Conservation (phyloP, 2,888 invertebrate genomes). For the Papilio elwesi region DNA sequence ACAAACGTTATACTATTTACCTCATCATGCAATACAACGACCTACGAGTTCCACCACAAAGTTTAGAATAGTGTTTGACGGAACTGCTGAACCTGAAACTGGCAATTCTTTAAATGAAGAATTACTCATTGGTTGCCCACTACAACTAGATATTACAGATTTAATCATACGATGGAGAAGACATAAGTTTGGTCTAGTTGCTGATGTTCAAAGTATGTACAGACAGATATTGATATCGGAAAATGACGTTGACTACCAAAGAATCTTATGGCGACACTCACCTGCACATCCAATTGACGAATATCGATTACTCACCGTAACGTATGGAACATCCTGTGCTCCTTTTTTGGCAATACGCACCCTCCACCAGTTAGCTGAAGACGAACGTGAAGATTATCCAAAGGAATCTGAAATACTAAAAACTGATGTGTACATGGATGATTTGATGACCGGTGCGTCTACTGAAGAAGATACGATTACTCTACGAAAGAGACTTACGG, state of each 20-base stretch:
- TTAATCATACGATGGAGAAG: constrained; percentile 43
- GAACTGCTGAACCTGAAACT: constrained; percentile 42
- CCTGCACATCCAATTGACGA: constrained; percentile 31
- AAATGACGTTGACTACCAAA: constrained; percentile 42
- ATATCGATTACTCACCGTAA: constrained; percentile 39
- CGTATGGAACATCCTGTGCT: constrained; percentile 36
- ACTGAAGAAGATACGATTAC: constrained; percentile 14
- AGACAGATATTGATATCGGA: constrained; percentile 39
- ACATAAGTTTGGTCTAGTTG: constrained; percentile 42
- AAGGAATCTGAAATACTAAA: no score
- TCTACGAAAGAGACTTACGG: constrained; percentile 9
- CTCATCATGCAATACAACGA: constrained; percentile 45
- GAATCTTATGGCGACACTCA: constrained; percentile 41
- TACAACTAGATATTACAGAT: constrained; percentile 43
- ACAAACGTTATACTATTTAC: constrained; percentile 41
- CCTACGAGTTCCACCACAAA: constrained; percentile 40
- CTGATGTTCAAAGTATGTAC: constrained; percentile 45
- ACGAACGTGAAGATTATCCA: no score
- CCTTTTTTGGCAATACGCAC: no score
- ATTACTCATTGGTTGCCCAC: constrained; percentile 30
- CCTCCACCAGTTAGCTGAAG: no score
- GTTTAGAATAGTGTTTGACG: constrained; percentile 39
- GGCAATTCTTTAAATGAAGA: constrained; percentile 43
- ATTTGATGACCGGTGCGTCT: constrained; percentile 30
- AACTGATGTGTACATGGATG: constrained; percentile 32